Conservation (phyloP, 2,113 vertebrate species). For the Hippopotamus amphibius region DNA sequence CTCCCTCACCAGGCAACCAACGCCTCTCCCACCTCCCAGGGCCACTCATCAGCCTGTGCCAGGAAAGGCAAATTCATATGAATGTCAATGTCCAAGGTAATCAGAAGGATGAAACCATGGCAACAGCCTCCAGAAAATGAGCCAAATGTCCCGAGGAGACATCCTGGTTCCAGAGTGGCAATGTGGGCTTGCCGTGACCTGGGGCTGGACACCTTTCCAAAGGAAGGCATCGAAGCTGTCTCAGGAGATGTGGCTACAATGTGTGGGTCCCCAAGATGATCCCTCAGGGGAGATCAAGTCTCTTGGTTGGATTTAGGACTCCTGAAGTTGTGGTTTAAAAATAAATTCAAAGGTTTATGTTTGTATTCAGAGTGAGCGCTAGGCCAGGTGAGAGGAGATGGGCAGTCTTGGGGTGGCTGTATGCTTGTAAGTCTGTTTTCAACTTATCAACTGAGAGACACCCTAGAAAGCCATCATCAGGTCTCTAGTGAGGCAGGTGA, state of each 20-base stretch:
- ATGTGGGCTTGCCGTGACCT: background rate
- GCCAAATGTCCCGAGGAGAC: slow-evolving; percentile 27
- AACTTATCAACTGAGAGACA: background rate
- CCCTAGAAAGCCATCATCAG: too few relatives aligned
- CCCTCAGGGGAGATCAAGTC: background rate
- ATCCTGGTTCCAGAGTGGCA: background rate
- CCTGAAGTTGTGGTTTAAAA: slow-evolving; percentile 27
- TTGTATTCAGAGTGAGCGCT: background rate
- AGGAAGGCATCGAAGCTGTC: background rate
- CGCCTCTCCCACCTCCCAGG: background rate
- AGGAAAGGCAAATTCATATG: background rate
- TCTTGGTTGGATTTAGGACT: background rate
- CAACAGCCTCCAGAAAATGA: slow-evolving; percentile 59
- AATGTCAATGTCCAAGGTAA: slow-evolving; percentile 61
- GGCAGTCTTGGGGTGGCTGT: background rate
- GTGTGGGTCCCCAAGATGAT: background rate
- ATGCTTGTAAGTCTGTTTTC: background rate
- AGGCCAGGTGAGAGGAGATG: background rate
- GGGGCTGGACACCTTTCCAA: background rate
- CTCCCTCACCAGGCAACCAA: background rate
- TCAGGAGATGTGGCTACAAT: background rate
- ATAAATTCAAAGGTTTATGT: slow-evolving; percentile 25
- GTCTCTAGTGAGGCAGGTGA: background rate
- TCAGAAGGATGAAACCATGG: slow-evolving; percentile 63
- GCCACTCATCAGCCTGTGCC: background rate